phyloP scores from a whole-genome alignment of 2,888 invertebrate genomes.

The Trilocha varians region DNA sequence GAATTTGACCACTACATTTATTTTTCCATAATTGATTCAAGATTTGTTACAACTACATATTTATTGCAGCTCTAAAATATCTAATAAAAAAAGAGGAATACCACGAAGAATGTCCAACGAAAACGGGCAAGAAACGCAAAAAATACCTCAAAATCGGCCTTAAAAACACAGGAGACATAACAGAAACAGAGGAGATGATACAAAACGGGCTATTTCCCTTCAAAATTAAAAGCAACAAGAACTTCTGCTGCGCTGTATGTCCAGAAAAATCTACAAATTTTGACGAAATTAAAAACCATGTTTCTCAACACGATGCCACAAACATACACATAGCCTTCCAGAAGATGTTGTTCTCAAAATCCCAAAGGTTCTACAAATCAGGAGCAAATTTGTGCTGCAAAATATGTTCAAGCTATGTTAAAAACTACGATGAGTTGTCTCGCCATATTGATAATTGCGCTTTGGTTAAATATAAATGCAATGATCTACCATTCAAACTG shows the following conservation, averaged over 20 bases:
- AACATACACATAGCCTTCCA: slow-evolving; percentile 49
- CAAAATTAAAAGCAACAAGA: slow-evolving; percentile 42
- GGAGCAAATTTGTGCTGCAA: slow-evolving; percentile 40
- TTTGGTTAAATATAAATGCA: slow-evolving; percentile 36
- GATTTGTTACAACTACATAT: no score
- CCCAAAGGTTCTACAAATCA: slow-evolving; percentile 41
- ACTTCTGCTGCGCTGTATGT: slow-evolving; percentile 45
- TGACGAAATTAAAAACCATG: slow-evolving; percentile 43
- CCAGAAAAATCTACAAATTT: slow-evolving; percentile 36
- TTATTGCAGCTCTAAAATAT: slow-evolving; percentile 30
- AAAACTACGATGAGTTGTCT: slow-evolving; percentile 36
- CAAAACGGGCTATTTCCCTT: slow-evolving; percentile 51
- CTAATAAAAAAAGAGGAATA: slow-evolving; percentile 32
- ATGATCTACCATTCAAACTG: slow-evolving; percentile 53
- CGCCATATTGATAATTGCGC: slow-evolving; percentile 44
- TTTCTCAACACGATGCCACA: slow-evolving; percentile 35
- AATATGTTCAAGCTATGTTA: slow-evolving; percentile 42
- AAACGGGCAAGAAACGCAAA: slow-evolving; percentile 17
- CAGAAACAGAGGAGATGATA: slow-evolving; percentile 43
- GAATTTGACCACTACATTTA: no score
- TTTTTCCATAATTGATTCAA: no score
- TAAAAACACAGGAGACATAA: slow-evolving; percentile 28
- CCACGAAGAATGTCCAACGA: slow-evolving; percentile 25
- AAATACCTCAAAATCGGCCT: slow-evolving; percentile 22
- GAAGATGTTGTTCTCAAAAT: slow-evolving; percentile 48